Evolutionary conservation across 2,888 invertebrate genomes (phyloP).

Genomic region (Dicycla oo): DNA sequence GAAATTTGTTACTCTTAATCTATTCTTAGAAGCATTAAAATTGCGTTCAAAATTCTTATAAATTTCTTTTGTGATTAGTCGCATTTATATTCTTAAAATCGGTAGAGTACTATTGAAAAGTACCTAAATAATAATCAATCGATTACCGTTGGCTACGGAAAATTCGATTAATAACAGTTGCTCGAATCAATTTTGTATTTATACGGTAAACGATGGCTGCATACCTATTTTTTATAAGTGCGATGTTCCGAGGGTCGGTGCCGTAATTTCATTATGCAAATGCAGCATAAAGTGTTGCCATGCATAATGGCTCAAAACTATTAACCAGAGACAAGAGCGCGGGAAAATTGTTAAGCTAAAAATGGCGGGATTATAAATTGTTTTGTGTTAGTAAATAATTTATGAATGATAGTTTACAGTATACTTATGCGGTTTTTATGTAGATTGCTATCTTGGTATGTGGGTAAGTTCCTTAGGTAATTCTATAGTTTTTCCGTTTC

Average conservation of each 20-base stretch:
- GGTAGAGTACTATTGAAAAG: constrained; percentile 49
- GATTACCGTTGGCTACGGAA: constrained; percentile 70
- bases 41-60: constrained; percentile 16
- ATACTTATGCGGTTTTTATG: not conserved
- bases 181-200: constrained; percentile 79
- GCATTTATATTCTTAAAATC: constrained; percentile 45
- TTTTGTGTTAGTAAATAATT: constrained; percentile 4
- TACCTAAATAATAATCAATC: constrained; percentile 63
- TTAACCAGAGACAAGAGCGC: constrained; percentile 75
- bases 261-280: constrained; percentile 90
- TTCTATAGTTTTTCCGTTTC: not conserved
- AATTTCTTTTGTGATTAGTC: constrained; percentile 41
- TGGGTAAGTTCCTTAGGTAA: not conserved
- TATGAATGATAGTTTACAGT: not conserved
- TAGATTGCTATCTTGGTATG: not conserved
- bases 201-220: constrained; percentile 75
- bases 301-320: constrained; percentile 85
- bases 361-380: constrained; percentile 66
- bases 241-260: constrained; percentile 70
- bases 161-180: constrained; percentile 77
- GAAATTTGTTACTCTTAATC: constrained; percentile 8
- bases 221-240: constrained; percentile 78
- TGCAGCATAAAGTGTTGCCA: constrained; percentile 88
- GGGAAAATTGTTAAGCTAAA: constrained; percentile 76
- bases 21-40: constrained; percentile 25